These are phyloP conservation scores for Heliconius ethilla DNA, from an alignment of 2,888 invertebrate genomes.

Conservation along the genomic window DNA sequence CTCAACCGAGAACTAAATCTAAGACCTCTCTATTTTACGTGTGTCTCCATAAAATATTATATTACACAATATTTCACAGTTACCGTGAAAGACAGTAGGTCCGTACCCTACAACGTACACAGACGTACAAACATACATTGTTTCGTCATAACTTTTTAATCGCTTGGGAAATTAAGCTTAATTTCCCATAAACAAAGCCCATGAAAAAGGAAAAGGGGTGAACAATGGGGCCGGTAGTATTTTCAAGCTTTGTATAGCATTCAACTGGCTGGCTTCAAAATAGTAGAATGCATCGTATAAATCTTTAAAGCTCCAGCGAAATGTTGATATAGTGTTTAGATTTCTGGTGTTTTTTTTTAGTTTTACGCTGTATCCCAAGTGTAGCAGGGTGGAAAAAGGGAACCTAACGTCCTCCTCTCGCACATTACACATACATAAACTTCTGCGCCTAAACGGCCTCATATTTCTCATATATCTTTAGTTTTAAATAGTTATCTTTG, in stretches of 20 bases:
- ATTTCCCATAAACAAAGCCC: constrained; percentile 43
- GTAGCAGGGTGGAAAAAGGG: background rate
- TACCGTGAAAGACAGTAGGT: background rate
- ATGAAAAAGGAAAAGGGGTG: constrained; percentile 40
- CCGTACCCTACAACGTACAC: background rate
- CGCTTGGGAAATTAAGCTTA: constrained; percentile 42
- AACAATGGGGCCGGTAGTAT: constrained; percentile 40
- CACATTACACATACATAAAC: too few species aligned
- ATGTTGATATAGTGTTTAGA: background rate
- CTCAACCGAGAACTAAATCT: too few species aligned
- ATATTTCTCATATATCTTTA: too few species aligned
- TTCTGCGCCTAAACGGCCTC: too few species aligned
- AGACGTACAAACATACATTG: constrained; percentile 18
- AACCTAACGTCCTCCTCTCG: background rate
- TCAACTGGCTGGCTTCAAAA: constrained; percentile 40
- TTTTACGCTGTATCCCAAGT: background rate
- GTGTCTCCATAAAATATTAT: too few species aligned
- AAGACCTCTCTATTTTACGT: too few species aligned
- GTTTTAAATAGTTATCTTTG: too few species aligned
- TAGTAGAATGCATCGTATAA: constrained; percentile 29
- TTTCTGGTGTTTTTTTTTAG: background rate
- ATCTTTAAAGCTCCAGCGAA: constrained; percentile 38
- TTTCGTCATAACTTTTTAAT: constrained; percentile 38
- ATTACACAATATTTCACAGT: too few species aligned
- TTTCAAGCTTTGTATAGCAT: constrained; percentile 40